Conservation (phyloP, 2,888 invertebrate species). For the Phrixothrix hirtus region DNA sequence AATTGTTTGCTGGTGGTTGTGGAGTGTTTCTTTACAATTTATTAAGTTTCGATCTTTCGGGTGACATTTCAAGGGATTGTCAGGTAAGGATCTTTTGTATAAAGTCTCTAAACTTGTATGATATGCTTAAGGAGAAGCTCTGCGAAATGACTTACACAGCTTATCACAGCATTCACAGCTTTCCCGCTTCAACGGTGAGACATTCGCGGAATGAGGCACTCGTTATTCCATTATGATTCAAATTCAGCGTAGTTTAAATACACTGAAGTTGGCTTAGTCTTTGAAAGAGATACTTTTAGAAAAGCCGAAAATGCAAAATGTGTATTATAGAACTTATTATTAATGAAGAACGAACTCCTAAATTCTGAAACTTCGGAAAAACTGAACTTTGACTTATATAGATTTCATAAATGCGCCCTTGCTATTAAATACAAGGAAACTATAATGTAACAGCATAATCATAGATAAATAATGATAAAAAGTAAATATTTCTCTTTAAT, state of each 20-base stretch:
- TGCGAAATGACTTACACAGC: conserved; percentile 45
- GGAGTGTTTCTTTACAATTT: conserved; percentile 11
- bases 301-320: conserved; percentile 33
- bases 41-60: conserved; percentile 23
- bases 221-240: conserved; percentile 50
- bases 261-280: conserved; percentile 38
- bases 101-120: conserved; percentile 35
- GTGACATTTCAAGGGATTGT: conserved; percentile 24
- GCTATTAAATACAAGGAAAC: too few relatives aligned
- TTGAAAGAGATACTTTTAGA: conserved; percentile 30
- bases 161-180: conserved; percentile 48
- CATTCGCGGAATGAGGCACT: conserved; percentile 43
- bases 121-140: conserved; percentile 41
- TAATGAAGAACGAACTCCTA: conserved; percentile 36
- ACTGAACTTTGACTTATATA: conserved; percentile 7
- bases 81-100: conserved; percentile 37
- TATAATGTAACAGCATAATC: too few relatives aligned
- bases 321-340: conserved; percentile 41
- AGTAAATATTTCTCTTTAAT: too few relatives aligned
- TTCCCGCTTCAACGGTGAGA: conserved; percentile 42
- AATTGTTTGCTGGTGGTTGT: too few relatives aligned
- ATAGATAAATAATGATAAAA: too few relatives aligned
- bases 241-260: conserved; percentile 47
- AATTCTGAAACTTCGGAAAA: conserved; percentile 13
- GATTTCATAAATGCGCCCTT: not conserved